phyloP scores from a whole-genome alignment of 2,888 invertebrate genomes.

The Drosophila paracracens region DNA sequence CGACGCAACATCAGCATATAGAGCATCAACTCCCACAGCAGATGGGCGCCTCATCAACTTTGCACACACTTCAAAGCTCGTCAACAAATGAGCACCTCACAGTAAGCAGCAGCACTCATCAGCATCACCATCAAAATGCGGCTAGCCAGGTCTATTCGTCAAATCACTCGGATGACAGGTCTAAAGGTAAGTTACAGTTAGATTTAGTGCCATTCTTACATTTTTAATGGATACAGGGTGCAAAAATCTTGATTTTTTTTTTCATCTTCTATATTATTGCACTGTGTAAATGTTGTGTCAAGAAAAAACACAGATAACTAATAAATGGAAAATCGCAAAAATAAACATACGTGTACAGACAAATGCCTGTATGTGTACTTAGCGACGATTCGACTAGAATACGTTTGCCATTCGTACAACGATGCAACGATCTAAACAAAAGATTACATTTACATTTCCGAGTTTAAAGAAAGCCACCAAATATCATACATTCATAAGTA shows the following conservation, averaged over 20 bases:
- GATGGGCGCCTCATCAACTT: constrained; percentile 45
- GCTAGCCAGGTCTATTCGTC: constrained; percentile 49
- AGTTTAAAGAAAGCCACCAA: constrained; percentile 14
- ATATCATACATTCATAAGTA: constrained; percentile 9
- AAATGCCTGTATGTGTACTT: neutral
- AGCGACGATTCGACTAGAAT: constrained; percentile 4
- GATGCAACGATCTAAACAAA: constrained; percentile 38
- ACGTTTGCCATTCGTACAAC: constrained; percentile 1
- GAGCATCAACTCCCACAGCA: constrained; percentile 45
- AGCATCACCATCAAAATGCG: constrained; percentile 48
- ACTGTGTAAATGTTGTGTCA: neutral
- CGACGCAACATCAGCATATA: constrained; percentile 33
- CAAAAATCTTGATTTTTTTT: neutral
- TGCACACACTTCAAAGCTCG: constrained; percentile 60
- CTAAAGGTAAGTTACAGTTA: constrained; percentile 59
- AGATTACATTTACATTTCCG: constrained; percentile 54
- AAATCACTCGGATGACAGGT: constrained; percentile 62
- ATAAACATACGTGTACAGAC: neutral
- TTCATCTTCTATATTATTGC: neutral
- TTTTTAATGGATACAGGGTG: neutral
- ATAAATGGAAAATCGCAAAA: constrained; percentile 2
- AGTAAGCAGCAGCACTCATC: constrained; percentile 40
- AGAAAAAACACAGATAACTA: neutral
- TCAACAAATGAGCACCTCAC: constrained; percentile 46
- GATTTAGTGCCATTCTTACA: neutral